Percentiles rank a stretch among this genome's conserved stretches.
Conservation (phyloP, 2,797 vertebrate species). For the Thalassophryne amazonica region DNA sequence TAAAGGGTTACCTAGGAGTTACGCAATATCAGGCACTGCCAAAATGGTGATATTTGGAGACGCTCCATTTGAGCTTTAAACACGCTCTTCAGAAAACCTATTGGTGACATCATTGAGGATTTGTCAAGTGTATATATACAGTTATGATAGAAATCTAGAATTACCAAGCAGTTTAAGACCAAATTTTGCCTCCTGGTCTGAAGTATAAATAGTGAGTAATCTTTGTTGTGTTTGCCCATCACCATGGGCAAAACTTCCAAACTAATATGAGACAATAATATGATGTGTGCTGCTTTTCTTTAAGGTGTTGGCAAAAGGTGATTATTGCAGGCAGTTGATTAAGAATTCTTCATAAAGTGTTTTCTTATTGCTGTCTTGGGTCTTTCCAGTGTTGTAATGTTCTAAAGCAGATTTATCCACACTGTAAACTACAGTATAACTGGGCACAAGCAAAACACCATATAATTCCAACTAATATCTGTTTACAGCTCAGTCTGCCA, state of each 20-base stretch:
- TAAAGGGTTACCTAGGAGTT: too few species aligned
- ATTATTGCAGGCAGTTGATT: constrained; percentile 2
- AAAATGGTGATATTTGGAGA: too few species aligned
- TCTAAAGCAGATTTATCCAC: constrained; percentile 42
- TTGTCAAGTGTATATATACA: too few species aligned
- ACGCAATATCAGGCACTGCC: too few species aligned
- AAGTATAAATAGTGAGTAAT: too few species aligned
- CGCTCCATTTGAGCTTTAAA: too few species aligned
- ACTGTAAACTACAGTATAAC: constrained; percentile 46
- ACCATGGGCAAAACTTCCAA: not conserved
- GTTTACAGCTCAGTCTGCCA: constrained; percentile 48
- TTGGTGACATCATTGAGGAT: too few species aligned
- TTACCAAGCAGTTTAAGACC: too few species aligned
- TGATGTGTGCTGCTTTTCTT: not conserved
- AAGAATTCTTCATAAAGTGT: constrained; percentile 8
- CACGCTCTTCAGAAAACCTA: too few species aligned
- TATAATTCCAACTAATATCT: constrained; percentile 57
- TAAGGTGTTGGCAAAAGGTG: constrained; percentile 6
- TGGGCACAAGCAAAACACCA: constrained; percentile 33
- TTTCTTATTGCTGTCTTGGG: not conserved
- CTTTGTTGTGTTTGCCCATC: too few species aligned
- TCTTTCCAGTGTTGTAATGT: constrained; percentile 13
- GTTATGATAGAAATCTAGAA: too few species aligned
- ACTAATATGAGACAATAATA: not conserved
- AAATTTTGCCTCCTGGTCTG: too few species aligned